Base-by-base conservation (phyloP, 2,888 invertebrate genomes). In the Gryllus longicercus region DNA sequence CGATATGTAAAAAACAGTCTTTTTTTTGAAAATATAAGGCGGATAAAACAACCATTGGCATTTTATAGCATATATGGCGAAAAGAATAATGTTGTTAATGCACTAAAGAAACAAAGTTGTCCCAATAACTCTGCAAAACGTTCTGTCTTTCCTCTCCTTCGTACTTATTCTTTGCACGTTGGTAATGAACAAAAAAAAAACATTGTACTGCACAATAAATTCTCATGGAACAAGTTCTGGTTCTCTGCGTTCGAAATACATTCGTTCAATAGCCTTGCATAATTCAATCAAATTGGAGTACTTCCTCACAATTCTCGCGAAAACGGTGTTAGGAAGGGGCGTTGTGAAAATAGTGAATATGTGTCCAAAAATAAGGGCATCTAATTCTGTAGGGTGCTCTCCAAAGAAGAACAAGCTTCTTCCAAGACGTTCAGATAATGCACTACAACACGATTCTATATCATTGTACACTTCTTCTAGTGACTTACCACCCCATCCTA, bases 291-390 rank as follows among this genome's bases (percentile, higher is more conserved):
- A 89, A 83, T 92, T 91, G 1, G 92, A 90, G 87, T 94, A 94
- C 79, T 91, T 91, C 82, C 94, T 90, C 4, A 98, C 93, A 11
- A 93, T 93, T 81, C 94, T 92, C 0, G 95, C 95, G 78, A 99
- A 89, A 82, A 91, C 91, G 83, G 93, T 93, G 85, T 94, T 94
- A 0, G 97, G 96, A 75, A 98, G 88, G 2, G 94, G 92, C 8
- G 96, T 97, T 12, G 98, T 98, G 81, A 98, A 89, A 83, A 99
- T 93, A 0, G 96, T 95, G 88, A 95, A 99, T n/a, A 99, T 90
- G 88, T 99, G 99, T 0, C 98, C 99, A 89, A 98, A 99, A 0
- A 97, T 95, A 63, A 99, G 88, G 2, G 98, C 98, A 88, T 99
- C 99, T 82, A 98, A 88, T 88, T 99, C 98, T 51, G 97, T 97